These are phyloP conservation scores for Teleopsis dalmanni DNA, from an alignment of 1,140 invertebrate genomes.

Conservation along the genomic window DNA sequence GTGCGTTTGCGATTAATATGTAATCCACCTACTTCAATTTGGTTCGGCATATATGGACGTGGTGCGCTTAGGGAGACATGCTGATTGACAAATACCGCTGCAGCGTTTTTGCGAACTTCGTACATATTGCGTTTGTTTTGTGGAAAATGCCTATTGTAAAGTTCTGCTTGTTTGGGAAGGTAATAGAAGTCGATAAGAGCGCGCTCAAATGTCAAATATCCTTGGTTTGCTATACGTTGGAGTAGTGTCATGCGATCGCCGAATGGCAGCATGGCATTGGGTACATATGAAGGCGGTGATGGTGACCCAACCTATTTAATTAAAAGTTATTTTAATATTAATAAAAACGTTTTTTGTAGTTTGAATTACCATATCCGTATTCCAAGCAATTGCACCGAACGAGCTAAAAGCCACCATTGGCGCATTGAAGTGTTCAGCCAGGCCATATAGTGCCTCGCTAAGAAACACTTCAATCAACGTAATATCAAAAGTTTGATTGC, in stretches of 20 bases:
- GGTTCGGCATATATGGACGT: constrained; percentile 46
- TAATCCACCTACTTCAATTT: constrained; percentile 45
- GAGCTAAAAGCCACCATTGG: constrained; percentile 27
- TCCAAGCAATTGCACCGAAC: constrained; percentile 23
- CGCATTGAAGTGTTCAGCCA: constrained; percentile 31
- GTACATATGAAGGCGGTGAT: constrained; percentile 21
- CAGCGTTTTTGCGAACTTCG: constrained; percentile 21
- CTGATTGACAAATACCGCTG: constrained; percentile 47
- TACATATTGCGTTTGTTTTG: constrained; percentile 16
- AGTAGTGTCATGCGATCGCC: constrained; percentile 35
- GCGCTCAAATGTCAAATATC: constrained; percentile 8
- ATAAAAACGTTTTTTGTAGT: background rate
- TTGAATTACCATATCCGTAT: constrained; percentile 8
- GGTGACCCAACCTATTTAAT: constrained; percentile 18
- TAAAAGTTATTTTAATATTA: background rate
- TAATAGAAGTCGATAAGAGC: constrained; percentile 7
- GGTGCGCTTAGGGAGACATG: constrained; percentile 46
- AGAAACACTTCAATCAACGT: constrained; percentile 34
- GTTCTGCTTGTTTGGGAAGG: constrained; percentile 20
- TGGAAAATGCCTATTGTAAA: constrained; percentile 26
- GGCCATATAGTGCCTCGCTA: constrained; percentile 30
- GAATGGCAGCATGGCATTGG: constrained; percentile 22
- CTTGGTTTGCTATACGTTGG: constrained; percentile 33
- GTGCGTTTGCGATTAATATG: constrained; percentile 46
- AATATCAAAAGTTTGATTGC: constrained; percentile 32